Conservation (phyloP, 2,113 vertebrate genomes). For the Heterotis niloticus region DNA sequence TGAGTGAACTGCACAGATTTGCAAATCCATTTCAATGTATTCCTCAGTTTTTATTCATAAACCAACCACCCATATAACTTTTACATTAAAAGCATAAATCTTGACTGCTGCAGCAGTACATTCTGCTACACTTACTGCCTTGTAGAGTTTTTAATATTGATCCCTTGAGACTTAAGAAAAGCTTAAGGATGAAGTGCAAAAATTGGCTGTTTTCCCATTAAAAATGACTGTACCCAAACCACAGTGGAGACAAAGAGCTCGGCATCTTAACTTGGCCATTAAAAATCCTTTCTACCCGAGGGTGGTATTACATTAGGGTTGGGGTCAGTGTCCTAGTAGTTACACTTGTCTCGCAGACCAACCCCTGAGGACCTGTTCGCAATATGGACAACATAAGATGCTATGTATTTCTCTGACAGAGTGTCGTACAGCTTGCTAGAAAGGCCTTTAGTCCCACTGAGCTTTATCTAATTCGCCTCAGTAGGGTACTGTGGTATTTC, state of each 20-base stretch:
- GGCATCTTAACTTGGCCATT: constrained; percentile 48
- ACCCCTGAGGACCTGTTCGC: constrained; percentile 52
- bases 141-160: no score
- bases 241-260: constrained; percentile 38
- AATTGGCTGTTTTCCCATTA: background rate
- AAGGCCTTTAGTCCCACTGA: constrained; percentile 45
- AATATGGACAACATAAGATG: constrained; percentile 54
- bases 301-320: constrained; percentile 25
- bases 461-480: constrained; percentile 48
- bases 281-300: constrained; percentile 31
- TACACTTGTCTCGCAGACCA: constrained; percentile 37
- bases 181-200: no score
- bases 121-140: no score
- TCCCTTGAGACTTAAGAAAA: no score
- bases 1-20: background rate
- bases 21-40: background rate
- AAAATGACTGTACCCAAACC: background rate
- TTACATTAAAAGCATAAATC: no score
- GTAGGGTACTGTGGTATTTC: constrained; percentile 50
- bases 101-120: no score
- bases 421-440: constrained; percentile 43
- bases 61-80: no score
- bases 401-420: constrained; percentile 42
- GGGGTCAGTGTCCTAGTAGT: constrained; percentile 41
- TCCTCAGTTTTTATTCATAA: no score